These are phyloP conservation scores for Trichogramma pretiosum DNA, from an alignment of 1,140 invertebrate genomes.

Conservation along the genomic window DNA sequence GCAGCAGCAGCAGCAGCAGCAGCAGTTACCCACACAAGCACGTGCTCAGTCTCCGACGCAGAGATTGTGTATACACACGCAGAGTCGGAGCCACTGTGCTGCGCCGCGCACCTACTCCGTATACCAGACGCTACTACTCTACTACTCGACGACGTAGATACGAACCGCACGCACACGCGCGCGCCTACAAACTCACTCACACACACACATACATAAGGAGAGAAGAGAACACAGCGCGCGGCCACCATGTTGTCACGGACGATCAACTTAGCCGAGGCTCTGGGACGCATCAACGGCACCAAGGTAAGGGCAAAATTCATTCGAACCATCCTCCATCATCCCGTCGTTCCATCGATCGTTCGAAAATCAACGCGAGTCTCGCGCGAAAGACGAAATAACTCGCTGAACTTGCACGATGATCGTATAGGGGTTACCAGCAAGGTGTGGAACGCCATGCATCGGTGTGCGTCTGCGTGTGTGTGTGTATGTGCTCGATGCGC, in stretches of 20 bases:
- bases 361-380: background rate
- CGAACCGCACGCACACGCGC: background rate
- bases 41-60: too few species aligned
- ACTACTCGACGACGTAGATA: background rate
- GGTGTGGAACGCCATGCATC: background rate
- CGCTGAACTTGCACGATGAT: too few species aligned
- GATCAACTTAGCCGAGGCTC: slow-evolving; percentile 53
- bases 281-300: slow-evolving; percentile 52
- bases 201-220: too few species aligned
- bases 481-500: background rate
- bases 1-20: too few species aligned
- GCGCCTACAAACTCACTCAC: slow-evolving; percentile 16
- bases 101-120: too few species aligned
- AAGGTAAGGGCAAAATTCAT: too few species aligned
- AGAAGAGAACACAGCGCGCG: too few species aligned
- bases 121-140: background rate
- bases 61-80: background rate
- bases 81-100: background rate
- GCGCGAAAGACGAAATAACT: too few species aligned
- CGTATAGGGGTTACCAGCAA: background rate
- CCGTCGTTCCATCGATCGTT: background rate
- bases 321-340: too few species aligned
- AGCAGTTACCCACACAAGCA: too few species aligned
- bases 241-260: slow-evolving; percentile 59
- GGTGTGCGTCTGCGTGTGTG: background rate